A percentile compares a stretch with the other conserved stretches of the same genome.
Evolutionary conservation across 2,797 vertebrate species (phyloP).

Genomic region (Pygocentrus nattereri): DNA sequence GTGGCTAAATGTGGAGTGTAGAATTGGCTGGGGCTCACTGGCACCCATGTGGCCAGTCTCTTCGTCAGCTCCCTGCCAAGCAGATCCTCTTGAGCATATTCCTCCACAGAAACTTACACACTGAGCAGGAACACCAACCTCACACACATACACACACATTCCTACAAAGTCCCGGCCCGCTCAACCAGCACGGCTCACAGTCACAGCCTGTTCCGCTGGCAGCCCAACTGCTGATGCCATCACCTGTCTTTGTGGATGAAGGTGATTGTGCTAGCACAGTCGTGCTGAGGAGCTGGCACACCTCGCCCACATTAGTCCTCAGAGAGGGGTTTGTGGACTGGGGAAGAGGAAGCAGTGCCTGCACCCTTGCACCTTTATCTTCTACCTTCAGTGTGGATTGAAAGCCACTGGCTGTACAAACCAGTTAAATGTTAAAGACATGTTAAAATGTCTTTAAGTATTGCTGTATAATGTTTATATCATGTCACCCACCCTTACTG

Average conservation of each 20-base stretch:
- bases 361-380: constrained; percentile 23
- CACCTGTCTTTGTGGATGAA: constrained; percentile 63
- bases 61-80: constrained; percentile 35
- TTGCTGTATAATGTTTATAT: neutral
- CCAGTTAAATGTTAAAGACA: no score
- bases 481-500: neutral
- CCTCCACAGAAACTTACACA: constrained; percentile 32
- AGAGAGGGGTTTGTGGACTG: constrained; percentile 43
- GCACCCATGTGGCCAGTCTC: constrained; percentile 57
- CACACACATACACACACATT: constrained; percentile 40
- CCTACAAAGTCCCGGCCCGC: constrained; percentile 35
- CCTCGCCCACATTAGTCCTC: constrained; percentile 55
- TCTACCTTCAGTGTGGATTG: neutral
- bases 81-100: constrained; percentile 28
- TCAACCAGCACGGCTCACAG: constrained; percentile 53
- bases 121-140: constrained; percentile 24
- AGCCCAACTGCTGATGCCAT: constrained; percentile 58
- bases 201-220: constrained; percentile 60
- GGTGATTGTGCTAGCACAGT: constrained; percentile 61
- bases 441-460: no score
- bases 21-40: constrained; percentile 36
- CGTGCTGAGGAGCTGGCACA: constrained; percentile 52
- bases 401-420: constrained; percentile 4
- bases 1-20: constrained; percentile 48
- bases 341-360: constrained; percentile 41